These are phyloP conservation scores for Pissodes strobi DNA, from an alignment of 1,140 invertebrate species.

Conservation along the genomic window DNA sequence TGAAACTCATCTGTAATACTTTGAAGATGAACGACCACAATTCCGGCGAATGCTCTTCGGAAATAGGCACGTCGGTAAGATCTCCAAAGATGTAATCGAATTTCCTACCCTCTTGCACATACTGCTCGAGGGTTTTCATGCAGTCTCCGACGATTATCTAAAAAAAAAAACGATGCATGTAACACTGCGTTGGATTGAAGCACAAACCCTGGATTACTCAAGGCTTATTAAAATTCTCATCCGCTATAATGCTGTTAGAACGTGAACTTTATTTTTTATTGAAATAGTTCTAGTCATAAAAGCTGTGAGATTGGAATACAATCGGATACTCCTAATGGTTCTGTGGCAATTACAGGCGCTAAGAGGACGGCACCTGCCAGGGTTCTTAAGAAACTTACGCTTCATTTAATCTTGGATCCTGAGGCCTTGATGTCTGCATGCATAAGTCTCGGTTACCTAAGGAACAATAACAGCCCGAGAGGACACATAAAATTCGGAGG, in stretches of 20 bases:
- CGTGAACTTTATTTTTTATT: no score
- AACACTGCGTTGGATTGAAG: neutral
- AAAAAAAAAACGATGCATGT: slow-evolving; percentile 10
- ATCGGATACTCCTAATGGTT: neutral
- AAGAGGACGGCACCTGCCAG: no score
- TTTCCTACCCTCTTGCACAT: slow-evolving; percentile 75
- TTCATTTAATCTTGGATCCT: no score
- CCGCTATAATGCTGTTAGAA: no score
- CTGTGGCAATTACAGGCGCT: no score
- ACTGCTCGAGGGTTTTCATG: slow-evolving; percentile 78
- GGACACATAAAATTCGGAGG: no score
- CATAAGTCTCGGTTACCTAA: no score
- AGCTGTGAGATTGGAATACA: neutral
- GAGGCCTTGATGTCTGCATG: no score
- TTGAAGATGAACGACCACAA: slow-evolving; percentile 86
- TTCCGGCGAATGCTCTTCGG: slow-evolving; percentile 71
- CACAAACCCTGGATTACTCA: neutral
- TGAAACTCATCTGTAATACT: slow-evolving; percentile 79
- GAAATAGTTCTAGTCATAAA: neutral
- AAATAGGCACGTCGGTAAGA: slow-evolving; percentile 91
- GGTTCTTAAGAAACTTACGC: no score
- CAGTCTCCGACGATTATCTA: slow-evolving; percentile 93
- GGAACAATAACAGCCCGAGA: no score
- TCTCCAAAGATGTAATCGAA: slow-evolving; percentile 94
- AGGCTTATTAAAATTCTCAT: neutral